Percentiles rank a stretch among this genome's conserved stretches.
phyloP scores from a whole-genome alignment of 2,797 vertebrate genomes.

The Pseudocheirus occidentalis region DNA sequence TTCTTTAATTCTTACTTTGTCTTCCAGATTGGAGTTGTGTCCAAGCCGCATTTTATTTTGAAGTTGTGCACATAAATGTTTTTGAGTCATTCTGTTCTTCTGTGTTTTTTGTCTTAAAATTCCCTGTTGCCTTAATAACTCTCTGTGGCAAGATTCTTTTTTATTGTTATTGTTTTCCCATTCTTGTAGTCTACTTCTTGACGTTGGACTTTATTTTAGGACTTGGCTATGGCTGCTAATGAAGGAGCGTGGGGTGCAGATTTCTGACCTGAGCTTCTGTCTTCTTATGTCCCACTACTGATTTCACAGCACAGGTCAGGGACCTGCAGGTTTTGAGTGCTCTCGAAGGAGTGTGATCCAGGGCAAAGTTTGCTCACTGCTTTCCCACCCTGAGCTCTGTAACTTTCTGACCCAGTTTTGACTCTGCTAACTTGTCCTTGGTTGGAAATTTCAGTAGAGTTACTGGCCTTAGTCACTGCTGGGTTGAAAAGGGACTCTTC shows the following conservation, averaged over 20 bases:
- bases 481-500: background rate
- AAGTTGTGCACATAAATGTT: background rate
- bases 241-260: fast-evolving
- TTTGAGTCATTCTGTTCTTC: background rate
- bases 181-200: background rate
- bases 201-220: background rate
- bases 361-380: background rate
- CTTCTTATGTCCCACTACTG: background rate
- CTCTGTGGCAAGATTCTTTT: background rate
- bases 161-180: background rate
- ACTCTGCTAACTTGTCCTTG: too few relatives aligned
- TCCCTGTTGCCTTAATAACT: background rate
- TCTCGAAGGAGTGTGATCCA: background rate
- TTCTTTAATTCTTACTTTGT: background rate
- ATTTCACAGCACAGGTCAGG: background rate
- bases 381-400: background rate
- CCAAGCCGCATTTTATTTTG: background rate
- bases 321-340: background rate
- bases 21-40: background rate
- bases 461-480: background rate
- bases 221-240: background rate
- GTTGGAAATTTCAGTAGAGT: background rate
- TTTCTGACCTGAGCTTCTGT: background rate
- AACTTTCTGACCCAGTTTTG: background rate
- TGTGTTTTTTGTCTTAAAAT: background rate